These are phyloP conservation scores for Periophthalmus magnuspinnatus DNA, from an alignment of 2,797 vertebrate species.

Conservation along the genomic window DNA sequence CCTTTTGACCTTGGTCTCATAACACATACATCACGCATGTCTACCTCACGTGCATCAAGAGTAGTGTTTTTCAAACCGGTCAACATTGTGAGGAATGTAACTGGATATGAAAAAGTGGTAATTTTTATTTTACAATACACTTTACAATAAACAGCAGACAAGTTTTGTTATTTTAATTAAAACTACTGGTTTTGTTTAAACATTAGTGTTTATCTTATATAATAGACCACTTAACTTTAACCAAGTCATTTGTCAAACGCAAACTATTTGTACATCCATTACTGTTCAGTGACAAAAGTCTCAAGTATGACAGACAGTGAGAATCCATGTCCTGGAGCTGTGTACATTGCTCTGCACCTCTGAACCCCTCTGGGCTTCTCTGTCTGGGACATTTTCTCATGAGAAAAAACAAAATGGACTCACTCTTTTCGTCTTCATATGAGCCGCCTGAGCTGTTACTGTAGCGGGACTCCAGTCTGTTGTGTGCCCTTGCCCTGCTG, in stretches of 20 bases:
- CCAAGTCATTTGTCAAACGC: neutral
- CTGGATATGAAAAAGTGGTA: neutral
- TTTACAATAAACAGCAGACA: too few species aligned
- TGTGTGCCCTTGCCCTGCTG: slow-evolving; percentile 89
- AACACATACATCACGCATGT: neutral
- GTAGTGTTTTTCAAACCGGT: neutral
- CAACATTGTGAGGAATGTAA: neutral
- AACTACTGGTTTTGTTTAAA: neutral
- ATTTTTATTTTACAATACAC: too few species aligned
- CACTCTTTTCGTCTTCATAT: slow-evolving; percentile 97
- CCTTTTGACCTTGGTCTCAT: neutral
- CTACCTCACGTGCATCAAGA: neutral
- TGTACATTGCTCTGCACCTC: slow-evolving; percentile 15
- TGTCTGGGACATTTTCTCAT: slow-evolving; percentile 15
- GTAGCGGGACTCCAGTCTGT: slow-evolving; percentile 95
- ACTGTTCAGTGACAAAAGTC: slow-evolving; percentile 7
- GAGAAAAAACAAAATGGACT: slow-evolving; percentile 56
- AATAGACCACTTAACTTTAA: neutral
- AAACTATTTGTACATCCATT: neutral
- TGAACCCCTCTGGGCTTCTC: slow-evolving; percentile 14
- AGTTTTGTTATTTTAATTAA: neutral
- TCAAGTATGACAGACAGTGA: slow-evolving; percentile 17
- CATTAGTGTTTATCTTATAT: neutral
- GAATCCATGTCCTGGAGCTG: slow-evolving; percentile 29
- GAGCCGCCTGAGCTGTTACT: slow-evolving; percentile 99